Percentiles rank a stretch among this genome's conserved stretches.
These are phyloP conservation scores for Athalia circularis DNA, from an alignment of 2,888 invertebrate species.

Conservation along the genomic window DNA sequence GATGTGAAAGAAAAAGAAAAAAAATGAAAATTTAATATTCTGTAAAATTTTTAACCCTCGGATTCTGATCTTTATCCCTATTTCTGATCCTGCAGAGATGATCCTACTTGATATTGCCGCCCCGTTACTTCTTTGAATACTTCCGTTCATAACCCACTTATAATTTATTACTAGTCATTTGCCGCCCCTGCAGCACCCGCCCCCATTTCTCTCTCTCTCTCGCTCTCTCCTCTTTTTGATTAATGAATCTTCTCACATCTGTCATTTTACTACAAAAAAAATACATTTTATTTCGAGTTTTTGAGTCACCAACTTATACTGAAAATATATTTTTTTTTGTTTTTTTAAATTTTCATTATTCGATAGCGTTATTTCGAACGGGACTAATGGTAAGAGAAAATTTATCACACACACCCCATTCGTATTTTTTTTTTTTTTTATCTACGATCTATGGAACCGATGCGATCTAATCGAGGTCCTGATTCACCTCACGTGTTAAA, in stretches of 20 bases:
- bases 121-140: constrained; percentile 37
- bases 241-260: background rate
- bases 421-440: background rate
- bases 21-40: constrained; percentile 39
- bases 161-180: constrained; percentile 21
- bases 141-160: constrained; percentile 31
- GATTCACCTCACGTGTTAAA: background rate
- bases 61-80: constrained; percentile 22
- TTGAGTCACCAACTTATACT: no score
- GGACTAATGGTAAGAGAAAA: no score
- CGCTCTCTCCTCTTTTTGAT: background rate
- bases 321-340: no score
- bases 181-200: background rate
- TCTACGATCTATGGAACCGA: background rate
- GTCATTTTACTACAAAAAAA: no score
- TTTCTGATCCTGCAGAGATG: background rate
- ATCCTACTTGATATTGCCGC: constrained; percentile 19
- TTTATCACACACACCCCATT: no score
- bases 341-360: no score
- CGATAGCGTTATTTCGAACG: no score
- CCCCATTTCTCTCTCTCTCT: background rate
- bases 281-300: no score
- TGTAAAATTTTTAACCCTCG: constrained; percentile 26
- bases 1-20: no score
- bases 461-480: background rate